Evolutionary conservation across 2,797 vertebrate genomes (phyloP).

Genomic region (Percopsis omiscomaycus): DNA sequence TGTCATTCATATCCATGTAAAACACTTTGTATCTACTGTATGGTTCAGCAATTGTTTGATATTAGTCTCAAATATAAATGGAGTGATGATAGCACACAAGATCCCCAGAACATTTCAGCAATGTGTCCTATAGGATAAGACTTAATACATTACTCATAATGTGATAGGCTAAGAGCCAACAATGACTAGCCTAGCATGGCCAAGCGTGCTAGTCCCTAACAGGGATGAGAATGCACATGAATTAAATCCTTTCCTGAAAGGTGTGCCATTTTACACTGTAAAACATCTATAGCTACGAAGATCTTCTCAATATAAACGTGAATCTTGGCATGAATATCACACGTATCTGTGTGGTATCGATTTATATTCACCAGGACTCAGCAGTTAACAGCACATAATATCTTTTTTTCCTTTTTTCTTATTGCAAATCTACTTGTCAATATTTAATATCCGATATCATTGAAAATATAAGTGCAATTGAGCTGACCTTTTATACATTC

Average conservation of each 20-base stretch:
- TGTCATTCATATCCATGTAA: too few relatives aligned
- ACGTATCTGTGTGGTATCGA: background rate
- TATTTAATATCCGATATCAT: constrained; percentile 17
- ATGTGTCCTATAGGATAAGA: background rate
- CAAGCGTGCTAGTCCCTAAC: too few relatives aligned
- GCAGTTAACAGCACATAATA: background rate
- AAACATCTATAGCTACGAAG: background rate
- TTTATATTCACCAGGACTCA: background rate
- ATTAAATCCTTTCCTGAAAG: background rate
- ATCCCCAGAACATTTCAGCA: too few relatives aligned
- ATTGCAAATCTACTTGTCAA: constrained; percentile 16
- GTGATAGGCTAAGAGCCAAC: too few relatives aligned
- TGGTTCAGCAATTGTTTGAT: too few relatives aligned
- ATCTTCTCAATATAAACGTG: background rate
- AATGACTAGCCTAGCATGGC: too few relatives aligned
- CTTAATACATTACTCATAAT: background rate
- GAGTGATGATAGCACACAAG: background rate
- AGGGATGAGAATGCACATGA: background rate
- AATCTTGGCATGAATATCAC: background rate
- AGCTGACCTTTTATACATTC: constrained; percentile 4
- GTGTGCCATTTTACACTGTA: background rate
- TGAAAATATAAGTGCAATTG: constrained; percentile 16
- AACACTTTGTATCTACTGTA: too few relatives aligned
- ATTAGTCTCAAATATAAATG: background rate
- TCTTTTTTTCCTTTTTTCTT: background rate